Evolutionary conservation across 2,888 invertebrate genomes (phyloP).

Genomic region (Liodrosophila aerea): DNA sequence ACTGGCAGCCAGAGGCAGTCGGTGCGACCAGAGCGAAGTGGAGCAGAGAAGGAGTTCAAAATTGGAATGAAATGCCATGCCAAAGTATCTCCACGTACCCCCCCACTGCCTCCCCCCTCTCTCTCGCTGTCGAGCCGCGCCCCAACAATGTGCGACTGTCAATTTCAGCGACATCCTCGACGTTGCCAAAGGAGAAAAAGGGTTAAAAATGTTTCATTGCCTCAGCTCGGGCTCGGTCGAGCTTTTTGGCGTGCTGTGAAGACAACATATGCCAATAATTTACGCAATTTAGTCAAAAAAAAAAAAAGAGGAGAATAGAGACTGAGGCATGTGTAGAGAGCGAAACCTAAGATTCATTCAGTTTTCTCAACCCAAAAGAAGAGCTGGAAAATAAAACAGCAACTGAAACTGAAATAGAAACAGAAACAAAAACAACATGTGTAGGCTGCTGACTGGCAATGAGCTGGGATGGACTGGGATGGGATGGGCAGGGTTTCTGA

Average conservation of each 20-base stretch:
- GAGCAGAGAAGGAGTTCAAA: constrained; percentile 14
- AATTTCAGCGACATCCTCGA: constrained; percentile 66
- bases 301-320: constrained; percentile 16
- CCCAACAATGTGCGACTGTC: constrained; percentile 68
- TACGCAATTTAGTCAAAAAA: constrained; percentile 70
- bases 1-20: constrained; percentile 61
- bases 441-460: constrained; percentile 44
- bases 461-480: constrained; percentile 14
- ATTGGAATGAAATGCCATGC: constrained; percentile 59
- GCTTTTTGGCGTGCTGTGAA: constrained; percentile 46
- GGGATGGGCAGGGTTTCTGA: not conserved
- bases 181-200: constrained; percentile 49
- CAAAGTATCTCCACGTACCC: constrained; percentile 39
- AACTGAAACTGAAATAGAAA: constrained; percentile 3
- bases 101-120: not conserved
- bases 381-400: no score
- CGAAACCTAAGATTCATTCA: constrained; percentile 40
- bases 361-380: constrained; percentile 10
- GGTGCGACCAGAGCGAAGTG: not conserved
- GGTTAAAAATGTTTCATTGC: constrained; percentile 78
- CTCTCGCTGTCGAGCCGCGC: constrained; percentile 28
- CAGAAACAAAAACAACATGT: constrained; percentile 34
- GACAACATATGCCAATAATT: constrained; percentile 77
- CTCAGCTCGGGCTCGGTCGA: constrained; percentile 9
- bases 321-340: constrained; percentile 10